Evolutionary conservation across 2,888 invertebrate genomes (phyloP), one percentile per base, ranked within the genome.

Genomic region (Griposia aprilina): DNA sequence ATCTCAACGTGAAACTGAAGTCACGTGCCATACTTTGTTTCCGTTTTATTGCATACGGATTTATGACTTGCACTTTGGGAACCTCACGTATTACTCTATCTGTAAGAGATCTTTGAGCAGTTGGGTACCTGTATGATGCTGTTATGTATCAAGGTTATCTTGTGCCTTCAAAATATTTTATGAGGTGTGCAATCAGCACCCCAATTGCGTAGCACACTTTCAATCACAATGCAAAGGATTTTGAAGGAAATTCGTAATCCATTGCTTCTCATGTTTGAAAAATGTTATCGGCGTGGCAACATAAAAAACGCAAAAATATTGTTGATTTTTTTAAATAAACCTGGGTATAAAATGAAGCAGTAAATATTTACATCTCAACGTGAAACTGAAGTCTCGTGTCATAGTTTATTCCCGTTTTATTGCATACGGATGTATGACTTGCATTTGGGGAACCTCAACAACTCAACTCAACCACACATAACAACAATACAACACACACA

Each of bases 41-140:
- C 87, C 89, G 82, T 94, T 95, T 96, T 95, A 95, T 94, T 93
- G 92, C 91, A 89, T 90, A 92, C 90, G 89, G 92, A 94, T 95
- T 95, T 95, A 95, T 92, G 93, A 90, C 86, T 89, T 90, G 90
- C 91, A 92, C 91, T 93, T 92, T 92, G 90, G 92, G 93, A 92
- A 92, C 90, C 89, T 89, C 90, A 91, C 91, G 90, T 92, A 92
- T 90, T 85, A 76, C 88, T 88, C 84, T 90, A 90, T 91, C 90
- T 87, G 59, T 67, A 63, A 73, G 63, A 74, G 80, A 87, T 86
- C 80, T 83, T 81, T 82, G 76, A 84, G 74, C 74, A 82, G 15
- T 30, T 71, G 15, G n/a, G 41, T 74, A 20, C 62, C 50, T 30
- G 70, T 69, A 78, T 63, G 20, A 74, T 70, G 45, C 41, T 74